Evolutionary conservation across 2,797 vertebrate species (phyloP), one percentile per base, ranked within the genome.

Genomic region (Muscicapa comitata): DNA sequence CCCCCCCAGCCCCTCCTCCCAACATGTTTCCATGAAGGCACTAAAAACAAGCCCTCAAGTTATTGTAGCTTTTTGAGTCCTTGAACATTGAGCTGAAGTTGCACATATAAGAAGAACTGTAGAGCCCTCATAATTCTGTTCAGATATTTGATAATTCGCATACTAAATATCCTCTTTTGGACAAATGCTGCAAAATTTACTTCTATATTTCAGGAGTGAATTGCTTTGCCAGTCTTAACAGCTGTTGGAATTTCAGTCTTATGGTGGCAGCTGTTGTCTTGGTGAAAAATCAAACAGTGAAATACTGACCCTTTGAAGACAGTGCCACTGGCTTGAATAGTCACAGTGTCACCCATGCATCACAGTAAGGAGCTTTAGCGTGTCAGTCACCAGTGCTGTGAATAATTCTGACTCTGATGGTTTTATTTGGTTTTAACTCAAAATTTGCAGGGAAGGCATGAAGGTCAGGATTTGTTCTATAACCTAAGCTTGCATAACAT

Each of bases 201-300:
- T 83, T 91, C 38, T 13, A 7, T 84, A 20, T 70, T 93, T 87
- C 73, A 63, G 66, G 33, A 91, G 33, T 24, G 48, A 95, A 78
- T 78, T 91, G 55, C 77, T 90, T 90, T 86, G 88, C 73, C n/a
- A 47, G 45, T 93, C 68, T 82, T 77, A 73, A 81, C 92, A 93
- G 84, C 95, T 93, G 78, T 80, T 93, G 89, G 83, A 88, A 91
- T 97, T 82, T 90, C 53, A 84, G 57, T 66, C 82, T 95, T 92
- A 61, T 8, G 68, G 57, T 83, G 67, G 96, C 95, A 97, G 96
- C 97, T 96, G 95, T 95, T 96, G 94, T 90, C 92, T 72, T 80
- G 89, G 78, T 94, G 93, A 94, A 97, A 96, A 96, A 84, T 81
- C 87, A 91, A 55, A 84, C 42, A 58, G 68, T 76, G 82, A 78